Evolutionary conservation across 2,888 invertebrate species (phyloP).

Genomic region (Odontothrips loti): DNA sequence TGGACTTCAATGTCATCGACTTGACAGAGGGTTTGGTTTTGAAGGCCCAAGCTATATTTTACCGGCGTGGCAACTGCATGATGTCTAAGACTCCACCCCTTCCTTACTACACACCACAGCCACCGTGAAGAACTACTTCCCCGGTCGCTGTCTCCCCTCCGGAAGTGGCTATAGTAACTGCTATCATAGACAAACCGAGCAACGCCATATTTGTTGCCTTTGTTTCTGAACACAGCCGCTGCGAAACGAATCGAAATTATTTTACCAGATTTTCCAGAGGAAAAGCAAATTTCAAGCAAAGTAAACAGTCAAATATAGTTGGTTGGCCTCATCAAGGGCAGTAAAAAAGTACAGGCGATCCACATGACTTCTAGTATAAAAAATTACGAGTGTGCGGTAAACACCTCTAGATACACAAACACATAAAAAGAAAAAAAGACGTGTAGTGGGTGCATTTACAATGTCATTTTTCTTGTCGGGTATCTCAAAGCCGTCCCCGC

Average conservation of each 20-base stretch:
- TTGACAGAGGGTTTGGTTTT: too few relatives aligned
- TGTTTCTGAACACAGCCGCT: not conserved
- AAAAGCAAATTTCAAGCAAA: not conserved
- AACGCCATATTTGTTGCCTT: constrained; percentile 19
- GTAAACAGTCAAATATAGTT: not conserved
- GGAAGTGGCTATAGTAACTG: too few relatives aligned
- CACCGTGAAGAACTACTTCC: too few relatives aligned
- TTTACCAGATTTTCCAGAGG: not conserved
- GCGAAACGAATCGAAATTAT: too few relatives aligned
- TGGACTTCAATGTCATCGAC: too few relatives aligned
- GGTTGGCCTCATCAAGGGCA: not conserved
- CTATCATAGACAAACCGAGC: not conserved
- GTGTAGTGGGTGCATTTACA: constrained; percentile 5
- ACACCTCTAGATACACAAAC: constrained; percentile 16
- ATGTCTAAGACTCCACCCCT: too few relatives aligned
- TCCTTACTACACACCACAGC: too few relatives aligned
- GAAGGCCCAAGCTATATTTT: too few relatives aligned
- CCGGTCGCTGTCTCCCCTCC: too few relatives aligned
- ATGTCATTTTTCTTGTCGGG: not conserved
- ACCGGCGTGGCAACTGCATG: too few relatives aligned
- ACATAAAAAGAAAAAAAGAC: not conserved
- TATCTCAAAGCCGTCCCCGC: constrained; percentile 16
- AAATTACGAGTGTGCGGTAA: not conserved
- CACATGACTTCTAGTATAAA: not conserved
- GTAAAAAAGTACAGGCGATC: not conserved